Percentiles rank a stretch among this genome's conserved stretches.
These are phyloP conservation scores for Sapayoa aenigma DNA, from an alignment of 2,113 vertebrate species.

Conservation along the genomic window DNA sequence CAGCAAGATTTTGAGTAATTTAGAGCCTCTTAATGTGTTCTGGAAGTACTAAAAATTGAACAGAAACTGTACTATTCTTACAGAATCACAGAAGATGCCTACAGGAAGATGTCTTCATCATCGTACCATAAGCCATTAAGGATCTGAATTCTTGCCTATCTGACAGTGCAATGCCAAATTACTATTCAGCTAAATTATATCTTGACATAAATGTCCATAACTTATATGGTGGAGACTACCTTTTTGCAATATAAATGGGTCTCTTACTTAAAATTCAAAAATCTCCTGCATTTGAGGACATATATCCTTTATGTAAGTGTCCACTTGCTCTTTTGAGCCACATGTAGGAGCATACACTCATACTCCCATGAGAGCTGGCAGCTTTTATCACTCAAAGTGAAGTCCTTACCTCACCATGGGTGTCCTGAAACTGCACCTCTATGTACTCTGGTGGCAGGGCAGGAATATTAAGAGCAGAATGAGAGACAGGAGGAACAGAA, in stretches of 20 bases:
- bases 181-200: background rate
- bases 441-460: constrained; percentile 79
- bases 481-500: constrained; percentile 81
- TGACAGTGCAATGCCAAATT: background rate
- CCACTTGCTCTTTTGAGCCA: background rate
- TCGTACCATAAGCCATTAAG: background rate
- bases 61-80: background rate
- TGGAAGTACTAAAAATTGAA: background rate
- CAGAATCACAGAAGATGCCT: too few relatives aligned
- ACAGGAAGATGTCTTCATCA: background rate
- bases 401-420: constrained; percentile 67
- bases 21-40: background rate
- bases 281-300: fast-evolving
- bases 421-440: constrained; percentile 76
- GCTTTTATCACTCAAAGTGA: background rate
- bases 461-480: constrained; percentile 83
- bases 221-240: background rate
- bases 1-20: background rate
- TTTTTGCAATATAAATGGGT: background rate
- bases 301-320: background rate
- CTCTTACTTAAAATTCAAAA: background rate
- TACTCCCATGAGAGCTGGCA: background rate
- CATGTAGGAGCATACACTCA: background rate
- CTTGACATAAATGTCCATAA: background rate
- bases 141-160: background rate